Evolutionary conservation across 2,888 invertebrate genomes (phyloP), one percentile per base, ranked within the genome.

Genomic region (Alcis repandata): DNA sequence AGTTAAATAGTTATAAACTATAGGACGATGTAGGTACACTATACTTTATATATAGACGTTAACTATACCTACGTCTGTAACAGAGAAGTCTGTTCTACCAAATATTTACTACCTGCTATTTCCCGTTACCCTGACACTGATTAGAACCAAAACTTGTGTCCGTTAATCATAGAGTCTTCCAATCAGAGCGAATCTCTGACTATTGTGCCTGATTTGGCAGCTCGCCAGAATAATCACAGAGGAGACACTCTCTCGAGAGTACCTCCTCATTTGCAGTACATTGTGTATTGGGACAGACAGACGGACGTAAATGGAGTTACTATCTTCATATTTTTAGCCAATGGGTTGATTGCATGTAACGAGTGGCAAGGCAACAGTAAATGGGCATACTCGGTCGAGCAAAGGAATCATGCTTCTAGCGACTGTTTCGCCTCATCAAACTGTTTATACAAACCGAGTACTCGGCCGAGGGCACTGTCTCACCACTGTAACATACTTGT

Each of bases 161-260:
- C 19, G 41, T 43, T 33, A 20, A 43, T 32, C 13, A 53, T 32
- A 60, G 27, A 41, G 20, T 13, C 27, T 1, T 53, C 36, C 53
- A 60, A 46, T 63, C 49, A 62, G 15, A 33, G 54, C 52, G 40
- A 64, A 27, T 43, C 48, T 17, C 22, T 15, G n/a, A 8, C 51
- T 38, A 33, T 43, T 49, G 45, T 17, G 43, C 40, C 20, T 49
- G 58, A 59, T 62, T 67, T 62, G 62, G 59, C 43, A 33, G 38
- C 19, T 8, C 22, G 59, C 68, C 57, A 52, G 40, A 46, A 56
- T 59, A 58, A 59, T 57, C 60, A 57, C 54, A 48, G 53, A 27
- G 46, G 22, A 27, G 19, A 43, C 53, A 43, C 45, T 51, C 52
- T 58, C 27, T 53, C 43, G n/a, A 53, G 52, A 53, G 8, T 46